These are phyloP conservation scores for Cynaeus angustus DNA, from an alignment of 2,888 invertebrate species.

Conservation along the genomic window DNA sequence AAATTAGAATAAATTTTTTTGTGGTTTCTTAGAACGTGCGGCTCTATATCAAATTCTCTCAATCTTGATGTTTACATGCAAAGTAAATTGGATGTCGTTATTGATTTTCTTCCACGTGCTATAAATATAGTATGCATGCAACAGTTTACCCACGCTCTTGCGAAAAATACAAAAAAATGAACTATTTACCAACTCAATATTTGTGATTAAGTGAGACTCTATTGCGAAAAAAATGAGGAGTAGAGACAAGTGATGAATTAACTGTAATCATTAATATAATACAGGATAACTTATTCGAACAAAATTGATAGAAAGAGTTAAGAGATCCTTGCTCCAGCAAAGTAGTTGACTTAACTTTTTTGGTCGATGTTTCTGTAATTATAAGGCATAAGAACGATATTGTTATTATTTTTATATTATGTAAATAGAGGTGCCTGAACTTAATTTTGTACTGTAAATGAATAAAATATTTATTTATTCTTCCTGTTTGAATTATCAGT, in stretches of 20 bases:
- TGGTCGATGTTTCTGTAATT: slow-evolving; percentile 51
- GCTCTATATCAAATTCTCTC: not conserved
- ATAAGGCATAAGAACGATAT: slow-evolving; percentile 54
- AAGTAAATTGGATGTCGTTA: slow-evolving; percentile 45
- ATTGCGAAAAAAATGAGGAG: slow-evolving; percentile 34
- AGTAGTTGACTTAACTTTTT: slow-evolving; percentile 52
- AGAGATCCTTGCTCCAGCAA: slow-evolving; percentile 20
- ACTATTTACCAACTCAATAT: slow-evolving; percentile 18
- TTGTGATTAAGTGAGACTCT: slow-evolving; percentile 37
- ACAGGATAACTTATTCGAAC: slow-evolving; percentile 41
- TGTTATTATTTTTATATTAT: slow-evolving; percentile 58
- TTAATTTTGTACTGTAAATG: slow-evolving; percentile 60
- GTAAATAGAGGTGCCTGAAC: slow-evolving; percentile 65
- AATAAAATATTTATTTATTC: slow-evolving; percentile 62
- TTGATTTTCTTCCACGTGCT: slow-evolving; percentile 46
- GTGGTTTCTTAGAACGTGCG: not conserved
- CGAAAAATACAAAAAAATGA: slow-evolving; percentile 3
- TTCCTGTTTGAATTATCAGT: slow-evolving; percentile 38
- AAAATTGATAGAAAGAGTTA: slow-evolving; percentile 56
- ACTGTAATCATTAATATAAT: not conserved
- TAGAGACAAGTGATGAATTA: not conserved
- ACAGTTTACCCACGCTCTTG: slow-evolving; percentile 29
- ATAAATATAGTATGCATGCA: slow-evolving; percentile 44
- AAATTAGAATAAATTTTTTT: not conserved
- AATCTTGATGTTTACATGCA: slow-evolving; percentile 24